Conservation (phyloP, 2,113 vertebrate genomes). For the Himantopus leucocephalus region DNA sequence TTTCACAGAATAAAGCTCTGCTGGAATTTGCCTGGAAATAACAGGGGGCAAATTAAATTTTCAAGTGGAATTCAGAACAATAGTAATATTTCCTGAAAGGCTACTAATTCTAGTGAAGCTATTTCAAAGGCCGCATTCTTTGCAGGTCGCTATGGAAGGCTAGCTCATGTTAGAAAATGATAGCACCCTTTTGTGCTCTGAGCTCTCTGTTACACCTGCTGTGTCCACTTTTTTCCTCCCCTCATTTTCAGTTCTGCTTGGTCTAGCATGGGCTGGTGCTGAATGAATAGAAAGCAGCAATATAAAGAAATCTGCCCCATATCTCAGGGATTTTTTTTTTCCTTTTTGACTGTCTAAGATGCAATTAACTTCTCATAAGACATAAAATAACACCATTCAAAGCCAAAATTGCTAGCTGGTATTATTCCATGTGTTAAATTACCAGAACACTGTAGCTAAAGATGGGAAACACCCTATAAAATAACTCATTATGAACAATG, state of each 20-base stretch:
- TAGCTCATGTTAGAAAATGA: slow-evolving; percentile 69
- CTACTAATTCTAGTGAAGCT: slow-evolving; percentile 61
- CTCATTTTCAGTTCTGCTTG: slow-evolving; percentile 59
- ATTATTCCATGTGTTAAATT: slow-evolving; percentile 66
- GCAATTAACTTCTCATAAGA: slow-evolving; percentile 63
- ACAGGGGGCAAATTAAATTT: slow-evolving; percentile 76
- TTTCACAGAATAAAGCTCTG: slow-evolving; percentile 61
- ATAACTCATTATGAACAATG: slow-evolving; percentile 60
- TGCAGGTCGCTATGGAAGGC: slow-evolving; percentile 65
- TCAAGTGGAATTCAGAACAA: slow-evolving; percentile 72
- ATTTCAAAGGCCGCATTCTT: slow-evolving; percentile 73
- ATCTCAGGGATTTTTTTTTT: slow-evolving; percentile 3
- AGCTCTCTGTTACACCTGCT: slow-evolving; percentile 64
- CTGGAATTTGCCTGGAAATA: slow-evolving; percentile 69
- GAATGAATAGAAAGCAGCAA: slow-evolving; percentile 56
- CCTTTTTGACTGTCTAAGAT: slow-evolving; percentile 22
- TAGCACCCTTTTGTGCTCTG: slow-evolving; percentile 63
- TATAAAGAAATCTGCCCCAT: slow-evolving; percentile 42
- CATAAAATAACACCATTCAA: slow-evolving; percentile 59
- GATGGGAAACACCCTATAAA: slow-evolving; percentile 67
- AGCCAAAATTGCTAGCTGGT: slow-evolving; percentile 61
- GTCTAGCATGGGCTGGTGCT: slow-evolving; percentile 31
- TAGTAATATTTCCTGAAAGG: slow-evolving; percentile 72
- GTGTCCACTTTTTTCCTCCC: slow-evolving; percentile 21
- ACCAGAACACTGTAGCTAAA: slow-evolving; percentile 49